Evolutionary conservation across 1,140 invertebrate species (phyloP).

Genomic region (Pseudomyrmex sp.): DNA sequence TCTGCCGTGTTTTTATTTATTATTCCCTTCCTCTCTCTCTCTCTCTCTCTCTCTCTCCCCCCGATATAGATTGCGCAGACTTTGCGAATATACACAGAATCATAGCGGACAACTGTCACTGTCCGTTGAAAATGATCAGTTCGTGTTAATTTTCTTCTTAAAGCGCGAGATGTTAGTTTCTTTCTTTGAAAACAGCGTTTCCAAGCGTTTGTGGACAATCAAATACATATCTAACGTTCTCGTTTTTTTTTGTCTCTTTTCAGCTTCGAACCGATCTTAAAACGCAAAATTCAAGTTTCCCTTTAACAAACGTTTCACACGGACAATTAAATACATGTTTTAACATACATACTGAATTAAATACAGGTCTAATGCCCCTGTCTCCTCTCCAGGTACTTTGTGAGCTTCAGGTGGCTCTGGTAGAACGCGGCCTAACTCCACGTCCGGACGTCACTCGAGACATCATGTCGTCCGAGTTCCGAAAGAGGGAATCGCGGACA

Average conservation of each 20-base stretch:
- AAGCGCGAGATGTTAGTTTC: too few species aligned
- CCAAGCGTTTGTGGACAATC: too few species aligned
- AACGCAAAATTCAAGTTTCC: too few species aligned
- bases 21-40: background rate
- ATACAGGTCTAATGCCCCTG: background rate
- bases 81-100: background rate
- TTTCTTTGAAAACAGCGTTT: too few species aligned
- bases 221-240: too few species aligned
- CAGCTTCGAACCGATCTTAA: background rate
- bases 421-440: conserved; percentile 84
- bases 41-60: background rate
- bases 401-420: conserved; percentile 86
- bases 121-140: conserved; percentile 1
- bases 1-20: conserved; percentile 29
- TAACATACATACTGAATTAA: background rate
- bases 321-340: background rate
- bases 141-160: background rate
- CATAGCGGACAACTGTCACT: background rate
- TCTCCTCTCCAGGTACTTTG: conserved; percentile 85
- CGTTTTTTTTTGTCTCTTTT: too few species aligned
- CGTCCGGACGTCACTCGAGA: conserved; percentile 85
- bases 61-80: background rate
- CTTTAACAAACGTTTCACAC: too few species aligned
- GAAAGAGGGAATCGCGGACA: conserved; percentile 78
- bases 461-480: conserved; percentile 86